Percentiles rank a stretch among this genome's conserved stretches.
phyloP scores from a whole-genome alignment of 2,113 vertebrate genomes.

The Bos javanicus region DNA sequence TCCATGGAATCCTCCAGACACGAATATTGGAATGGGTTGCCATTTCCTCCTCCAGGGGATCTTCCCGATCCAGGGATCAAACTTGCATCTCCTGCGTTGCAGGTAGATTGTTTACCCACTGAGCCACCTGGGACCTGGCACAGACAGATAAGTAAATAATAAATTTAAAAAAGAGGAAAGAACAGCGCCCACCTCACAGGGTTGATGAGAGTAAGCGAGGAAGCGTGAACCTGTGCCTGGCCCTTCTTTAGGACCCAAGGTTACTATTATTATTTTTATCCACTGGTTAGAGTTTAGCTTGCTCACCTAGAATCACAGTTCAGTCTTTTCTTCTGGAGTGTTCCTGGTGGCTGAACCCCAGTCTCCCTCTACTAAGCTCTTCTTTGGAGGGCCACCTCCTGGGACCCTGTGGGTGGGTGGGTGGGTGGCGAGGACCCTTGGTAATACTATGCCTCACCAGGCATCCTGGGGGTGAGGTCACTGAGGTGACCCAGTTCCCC shows the following conservation, averaged over 20 bases:
- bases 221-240: not conserved
- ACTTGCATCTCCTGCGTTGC: not conserved
- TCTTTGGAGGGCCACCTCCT: not conserved
- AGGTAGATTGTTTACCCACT: not conserved
- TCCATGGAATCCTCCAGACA: not conserved
- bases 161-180: not conserved
- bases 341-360: not conserved
- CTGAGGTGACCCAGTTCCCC: not conserved
- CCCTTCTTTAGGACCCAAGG: not conserved
- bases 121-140: not conserved
- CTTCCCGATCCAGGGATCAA: not conserved
- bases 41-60: not conserved
- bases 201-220: not conserved
- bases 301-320: not conserved
- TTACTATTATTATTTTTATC: not conserved
- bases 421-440: fast-evolving
- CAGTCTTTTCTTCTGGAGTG: not conserved
- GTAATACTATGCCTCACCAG: not conserved
- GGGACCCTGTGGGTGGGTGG: not conserved
- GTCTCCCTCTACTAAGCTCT: not conserved
- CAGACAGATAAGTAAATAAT: not conserved
- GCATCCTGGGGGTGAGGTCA: not conserved
- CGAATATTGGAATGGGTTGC: not conserved
- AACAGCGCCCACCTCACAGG: not conserved
- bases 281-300: not conserved